These are phyloP conservation scores for Macaca nemestrina DNA, from an alignment of 2,113 vertebrate species.

Conservation along the genomic window DNA sequence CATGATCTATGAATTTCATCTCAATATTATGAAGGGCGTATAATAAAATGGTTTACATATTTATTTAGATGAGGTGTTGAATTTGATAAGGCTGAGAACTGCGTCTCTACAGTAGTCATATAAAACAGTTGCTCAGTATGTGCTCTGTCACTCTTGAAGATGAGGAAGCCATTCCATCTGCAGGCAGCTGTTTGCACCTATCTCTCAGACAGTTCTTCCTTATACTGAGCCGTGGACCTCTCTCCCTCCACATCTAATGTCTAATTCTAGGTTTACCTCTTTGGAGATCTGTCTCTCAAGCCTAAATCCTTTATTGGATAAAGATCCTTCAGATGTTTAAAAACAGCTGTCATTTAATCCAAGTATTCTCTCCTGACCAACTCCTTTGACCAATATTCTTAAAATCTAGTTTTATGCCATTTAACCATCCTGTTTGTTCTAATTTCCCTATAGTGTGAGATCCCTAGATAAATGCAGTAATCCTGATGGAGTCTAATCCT, in stretches of 20 bases:
- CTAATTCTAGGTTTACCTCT: not conserved
- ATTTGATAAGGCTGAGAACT: not conserved
- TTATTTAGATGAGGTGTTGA: not conserved
- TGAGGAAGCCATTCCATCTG: not conserved
- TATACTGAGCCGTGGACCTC: not conserved
- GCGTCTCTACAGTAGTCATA: not conserved
- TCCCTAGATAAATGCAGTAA: not conserved
- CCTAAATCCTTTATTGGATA: not conserved
- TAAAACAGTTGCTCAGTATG: not conserved
- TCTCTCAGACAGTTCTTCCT: not conserved
- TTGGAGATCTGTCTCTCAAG: not conserved
- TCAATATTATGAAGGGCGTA: not conserved
- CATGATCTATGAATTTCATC: conserved; percentile 12
- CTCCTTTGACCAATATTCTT: not conserved
- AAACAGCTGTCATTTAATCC: not conserved
- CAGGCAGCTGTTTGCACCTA: not conserved
- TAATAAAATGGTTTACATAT: not conserved
- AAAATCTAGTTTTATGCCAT: not conserved
- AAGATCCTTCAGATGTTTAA: not conserved
- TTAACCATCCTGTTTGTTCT: not conserved
- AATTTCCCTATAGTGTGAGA: not conserved
- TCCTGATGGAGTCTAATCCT: not conserved
- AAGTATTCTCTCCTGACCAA: not conserved
- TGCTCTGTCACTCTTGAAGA: not conserved
- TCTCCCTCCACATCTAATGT: not conserved